Conservation (phyloP, 2,797 vertebrate genomes). For the Pseudocheirus occidentalis region DNA sequence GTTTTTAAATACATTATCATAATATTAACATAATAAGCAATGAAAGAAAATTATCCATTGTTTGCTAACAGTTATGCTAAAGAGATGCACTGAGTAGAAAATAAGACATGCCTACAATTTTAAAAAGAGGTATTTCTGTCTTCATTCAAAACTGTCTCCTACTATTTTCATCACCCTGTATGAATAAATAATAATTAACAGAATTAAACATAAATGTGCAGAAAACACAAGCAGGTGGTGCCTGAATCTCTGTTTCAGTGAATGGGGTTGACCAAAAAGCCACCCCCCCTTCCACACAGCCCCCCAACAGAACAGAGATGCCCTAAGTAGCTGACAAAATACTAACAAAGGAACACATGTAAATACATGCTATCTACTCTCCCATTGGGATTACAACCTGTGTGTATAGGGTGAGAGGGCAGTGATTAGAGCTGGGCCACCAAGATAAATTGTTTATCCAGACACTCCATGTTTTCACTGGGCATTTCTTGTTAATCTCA, state of each 20-base stretch:
- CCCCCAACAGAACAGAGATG: slow-evolving; percentile 81
- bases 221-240: slow-evolving; percentile 80
- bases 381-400: slow-evolving; percentile 91
- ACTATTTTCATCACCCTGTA: slow-evolving; percentile 80
- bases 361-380: slow-evolving; percentile 91
- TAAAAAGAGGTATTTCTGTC: slow-evolving; percentile 83
- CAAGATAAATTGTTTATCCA: slow-evolving; percentile 84
- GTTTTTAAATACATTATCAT: slow-evolving; percentile 90
- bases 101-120: slow-evolving; percentile 88
- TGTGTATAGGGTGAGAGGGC: slow-evolving; percentile 88
- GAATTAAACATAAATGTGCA: slow-evolving; percentile 83
- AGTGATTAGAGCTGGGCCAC: slow-evolving; percentile 81
- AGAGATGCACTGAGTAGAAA: slow-evolving; percentile 86
- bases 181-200: slow-evolving; percentile 87
- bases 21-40: slow-evolving; percentile 90
- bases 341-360: slow-evolving; percentile 93
- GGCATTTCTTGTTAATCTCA: slow-evolving; percentile 80
- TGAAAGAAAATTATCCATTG: slow-evolving; percentile 89
- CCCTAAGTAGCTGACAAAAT: slow-evolving; percentile 87
- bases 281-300: neutral
- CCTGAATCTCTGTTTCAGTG: slow-evolving; percentile 75
- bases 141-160: slow-evolving; percentile 85
- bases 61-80: slow-evolving; percentile 89
- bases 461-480: slow-evolving; percentile 77
- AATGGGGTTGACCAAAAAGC: slow-evolving; percentile 53